Base-by-base conservation (phyloP, 2,797 vertebrate species). In the Mareca penelope region DNA sequence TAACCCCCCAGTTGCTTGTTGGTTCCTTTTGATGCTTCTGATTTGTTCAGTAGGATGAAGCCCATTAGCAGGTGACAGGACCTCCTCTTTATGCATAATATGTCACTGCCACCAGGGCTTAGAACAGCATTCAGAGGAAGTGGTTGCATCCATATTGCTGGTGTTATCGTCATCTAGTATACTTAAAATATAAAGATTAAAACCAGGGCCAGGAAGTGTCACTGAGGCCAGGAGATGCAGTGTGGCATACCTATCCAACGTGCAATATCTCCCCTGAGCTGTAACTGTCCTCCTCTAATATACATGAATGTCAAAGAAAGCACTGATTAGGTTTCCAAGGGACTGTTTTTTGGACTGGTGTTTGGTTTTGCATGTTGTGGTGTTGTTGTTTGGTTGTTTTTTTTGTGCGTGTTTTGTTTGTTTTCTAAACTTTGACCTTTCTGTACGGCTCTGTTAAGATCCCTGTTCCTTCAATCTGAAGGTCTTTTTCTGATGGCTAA, bases 161-260 rank as follows among this genome's bases (percentile, higher is more conserved):
- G 16, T 18, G 15, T 28, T 61, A 8, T 39, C 24, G 3, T 46
- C 46, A 40, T 17, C 26, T 29, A 28, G 37, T 28, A 17, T 17
- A 28, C 10, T 39, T 61, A 39, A 39, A 61, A 61, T 29, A 19
- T 18, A 19, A 28, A 39, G 10, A 26, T 61, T 61, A 61, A 28
- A 52, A 40, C 8, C 37, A 12, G 60, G 26, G 16, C 31, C 28
- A 16, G 57, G n/a, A 29, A 1, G 10, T n/a, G 31, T 31, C 8
- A 3, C 1, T 19, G 0, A 1, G 8, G 4, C 18, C 39, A n/a
- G 52, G 21, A 56, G 26, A 18, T 12, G 26, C 3, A 5, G 39
- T 26, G 39, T 2, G 2, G 6, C 7, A 2, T 2, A 0, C 12
- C 11, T 57, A 0, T 37, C 1, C 0, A 9, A 6, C 9, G 13